Evolutionary conservation across 2,113 vertebrate genomes (phyloP).

Genomic region (Pelusios castaneus): DNA sequence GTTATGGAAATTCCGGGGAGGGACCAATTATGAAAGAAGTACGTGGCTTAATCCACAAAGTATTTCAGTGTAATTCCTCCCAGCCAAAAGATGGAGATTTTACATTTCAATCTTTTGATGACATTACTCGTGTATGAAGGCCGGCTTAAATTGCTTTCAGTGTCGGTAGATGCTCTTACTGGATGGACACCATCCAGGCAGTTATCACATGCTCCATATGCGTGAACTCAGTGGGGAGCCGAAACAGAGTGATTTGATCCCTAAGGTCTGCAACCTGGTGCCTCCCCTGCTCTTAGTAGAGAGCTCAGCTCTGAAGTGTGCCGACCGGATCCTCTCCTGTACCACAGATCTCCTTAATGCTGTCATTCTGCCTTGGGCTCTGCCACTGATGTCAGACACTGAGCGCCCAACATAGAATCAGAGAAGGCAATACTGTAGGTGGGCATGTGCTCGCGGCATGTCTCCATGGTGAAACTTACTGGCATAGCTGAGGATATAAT

Average conservation of each 20-base stretch:
- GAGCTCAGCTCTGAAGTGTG: background rate
- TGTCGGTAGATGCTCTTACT: background rate
- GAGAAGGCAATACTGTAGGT: too few species aligned
- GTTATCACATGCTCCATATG: background rate
- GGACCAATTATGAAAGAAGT: background rate
- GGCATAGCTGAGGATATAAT: background rate
- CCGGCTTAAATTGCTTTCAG: background rate
- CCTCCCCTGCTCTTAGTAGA: background rate
- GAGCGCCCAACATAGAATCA: too few species aligned
- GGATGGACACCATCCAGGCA: background rate
- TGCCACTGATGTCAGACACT: background rate
- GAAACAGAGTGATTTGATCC: background rate
- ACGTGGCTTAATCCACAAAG: background rate
- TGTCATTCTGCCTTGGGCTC: background rate
- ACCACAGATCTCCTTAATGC: too few species aligned
- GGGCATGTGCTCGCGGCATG: background rate
- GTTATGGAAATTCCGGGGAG: background rate
- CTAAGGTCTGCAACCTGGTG: background rate
- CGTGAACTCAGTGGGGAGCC: background rate
- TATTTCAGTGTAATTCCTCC: background rate
- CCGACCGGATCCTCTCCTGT: background rate
- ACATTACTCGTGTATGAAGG: background rate
- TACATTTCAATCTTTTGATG: background rate
- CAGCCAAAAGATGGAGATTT: background rate
- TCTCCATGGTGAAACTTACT: accelerated